Base-by-base conservation (phyloP, 2,888 invertebrate genomes). In the Sclerodermus sp. region DNA sequence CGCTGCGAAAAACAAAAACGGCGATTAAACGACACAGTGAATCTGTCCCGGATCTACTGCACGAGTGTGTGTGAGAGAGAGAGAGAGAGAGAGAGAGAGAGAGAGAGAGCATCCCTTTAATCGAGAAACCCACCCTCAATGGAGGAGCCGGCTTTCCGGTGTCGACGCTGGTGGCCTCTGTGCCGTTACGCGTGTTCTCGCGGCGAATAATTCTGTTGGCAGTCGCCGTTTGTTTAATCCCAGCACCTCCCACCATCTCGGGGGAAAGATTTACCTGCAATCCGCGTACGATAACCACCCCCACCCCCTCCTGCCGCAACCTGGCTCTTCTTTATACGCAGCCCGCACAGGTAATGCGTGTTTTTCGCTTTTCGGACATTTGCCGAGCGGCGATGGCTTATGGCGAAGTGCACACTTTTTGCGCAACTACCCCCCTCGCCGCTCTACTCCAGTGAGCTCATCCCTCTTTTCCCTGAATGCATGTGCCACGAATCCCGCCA, bases 1-100 rank as follows among this genome's bases (percentile, higher is more conserved):
- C n/a, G n/a, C n/a, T 10, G 38, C 42, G 13, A 41, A 43, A 58
- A 51, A 61, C 54, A 59, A 59, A 59, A 49, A 61, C 41, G 41
- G 42, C 52, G 59, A 62, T 59, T 59, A 62, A 59, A 55, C 47
- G 54, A 53, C 49, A 48, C 46, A 41, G 31, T 17, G 51, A 47
- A 52, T 52, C 45, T 46, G 48, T 39, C 39, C 45, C 15, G 43
- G 8, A 23, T 23, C 8, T 12, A 12, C 6, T n/a, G 13, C 34
- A 34, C 6, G 30, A 10, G 30, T 9, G 30, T 9, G 10, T 30
- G 30, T 6, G 30, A 30, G 30, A 30, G 30, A 30, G 30, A 30
- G 30, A 30, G 30, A 30, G 30, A 30, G 30, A 30, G 30, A 34
- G 6, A 34, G 6, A 34, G 34, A 34, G 34, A 34, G 34, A 34